Conservation (phyloP, 2,888 invertebrate genomes). For the Junonia oenone region DNA sequence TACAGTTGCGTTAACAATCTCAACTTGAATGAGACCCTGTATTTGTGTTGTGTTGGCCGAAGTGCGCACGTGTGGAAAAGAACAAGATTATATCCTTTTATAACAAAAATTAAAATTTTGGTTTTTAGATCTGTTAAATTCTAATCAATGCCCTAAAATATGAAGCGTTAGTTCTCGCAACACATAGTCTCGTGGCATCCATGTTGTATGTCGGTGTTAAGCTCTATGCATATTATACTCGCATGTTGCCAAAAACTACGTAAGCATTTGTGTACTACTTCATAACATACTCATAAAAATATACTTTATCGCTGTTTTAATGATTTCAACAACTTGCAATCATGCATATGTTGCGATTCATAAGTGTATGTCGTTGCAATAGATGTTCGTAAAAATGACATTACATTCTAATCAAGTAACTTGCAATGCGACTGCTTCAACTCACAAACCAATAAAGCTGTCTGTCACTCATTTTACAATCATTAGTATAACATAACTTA, state of each 20-base stretch:
- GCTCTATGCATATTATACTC: conserved; percentile 52
- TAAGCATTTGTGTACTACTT: conserved; percentile 43
- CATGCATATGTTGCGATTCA: conserved; percentile 31
- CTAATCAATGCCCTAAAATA: conserved; percentile 4
- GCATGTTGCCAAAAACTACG: conserved; percentile 65
- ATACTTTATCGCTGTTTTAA: conserved; percentile 15
- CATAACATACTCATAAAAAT: conserved; percentile 21
- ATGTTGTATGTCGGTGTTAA: conserved; percentile 31
- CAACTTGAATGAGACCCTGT: conserved; percentile 76
- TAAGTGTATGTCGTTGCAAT: conserved; percentile 11
- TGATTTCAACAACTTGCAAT: conserved; percentile 24
- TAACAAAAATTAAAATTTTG: conserved; percentile 36
- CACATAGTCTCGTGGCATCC: conserved; percentile 26
- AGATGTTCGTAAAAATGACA: conserved; percentile 11
- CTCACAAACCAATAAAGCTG: conserved; percentile 27
- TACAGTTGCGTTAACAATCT: conserved; percentile 78
- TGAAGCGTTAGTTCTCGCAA: conserved; percentile 56
- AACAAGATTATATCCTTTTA: conserved; percentile 62
- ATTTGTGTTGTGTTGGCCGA: conserved; percentile 57
- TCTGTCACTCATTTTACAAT: conserved; percentile 34
- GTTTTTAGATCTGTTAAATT: conserved; percentile 8
- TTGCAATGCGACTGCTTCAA: conserved; percentile 20
- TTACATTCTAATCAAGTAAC: conserved; percentile 17
- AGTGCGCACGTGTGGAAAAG: conserved; percentile 72
- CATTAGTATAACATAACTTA: conserved; percentile 34